phyloP scores from a whole-genome alignment of 2,888 invertebrate genomes.

The Rotaria macrura region DNA sequence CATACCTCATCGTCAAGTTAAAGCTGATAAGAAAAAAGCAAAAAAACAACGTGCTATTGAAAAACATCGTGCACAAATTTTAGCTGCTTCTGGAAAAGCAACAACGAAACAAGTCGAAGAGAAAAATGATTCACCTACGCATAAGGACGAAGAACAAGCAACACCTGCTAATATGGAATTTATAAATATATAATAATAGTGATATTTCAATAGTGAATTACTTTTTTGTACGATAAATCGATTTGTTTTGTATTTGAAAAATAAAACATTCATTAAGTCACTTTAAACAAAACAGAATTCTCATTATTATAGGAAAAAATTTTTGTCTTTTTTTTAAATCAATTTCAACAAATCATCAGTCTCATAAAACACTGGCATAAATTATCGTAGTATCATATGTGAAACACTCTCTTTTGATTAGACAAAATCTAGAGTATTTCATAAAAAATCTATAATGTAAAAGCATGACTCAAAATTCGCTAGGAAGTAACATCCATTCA shows the following conservation, averaged over 20 bases:
- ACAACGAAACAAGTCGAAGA: not conserved
- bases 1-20: not conserved
- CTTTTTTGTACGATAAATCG: not conserved
- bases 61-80: not conserved
- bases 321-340: no score
- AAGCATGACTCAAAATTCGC: no score
- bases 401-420: no score
- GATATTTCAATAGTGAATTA: not conserved
- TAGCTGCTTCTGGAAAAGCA: not conserved
- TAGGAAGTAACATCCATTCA: no score
- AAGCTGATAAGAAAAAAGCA: not conserved
- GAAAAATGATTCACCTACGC: not conserved
- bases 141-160: not conserved
- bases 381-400: no score
- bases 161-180: not conserved
- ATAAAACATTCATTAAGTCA: not conserved
- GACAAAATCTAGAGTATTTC: no score
- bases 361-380: no score
- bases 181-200: not conserved
- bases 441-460: no score
- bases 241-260: not conserved
- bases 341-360: no score
- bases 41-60: constrained; percentile 15
- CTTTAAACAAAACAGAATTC: no score
- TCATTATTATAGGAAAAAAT: no score